phyloP scores from a whole-genome alignment of 2,797 vertebrate species.

The Poecile montanus region DNA sequence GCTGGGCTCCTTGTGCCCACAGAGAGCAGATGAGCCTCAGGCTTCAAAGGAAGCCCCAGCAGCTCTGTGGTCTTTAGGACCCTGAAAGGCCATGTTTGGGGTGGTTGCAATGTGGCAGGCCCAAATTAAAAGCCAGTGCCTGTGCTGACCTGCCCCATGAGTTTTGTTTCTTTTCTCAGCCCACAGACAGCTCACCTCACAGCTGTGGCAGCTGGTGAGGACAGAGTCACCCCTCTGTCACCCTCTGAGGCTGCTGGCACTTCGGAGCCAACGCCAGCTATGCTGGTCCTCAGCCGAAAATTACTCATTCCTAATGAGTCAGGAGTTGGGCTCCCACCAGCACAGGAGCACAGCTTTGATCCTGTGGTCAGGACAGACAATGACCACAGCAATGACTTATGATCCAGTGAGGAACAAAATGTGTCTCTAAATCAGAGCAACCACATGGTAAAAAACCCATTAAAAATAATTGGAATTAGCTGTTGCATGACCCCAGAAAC shows the following conservation, averaged over 20 bases:
- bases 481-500: neutral
- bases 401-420: neutral
- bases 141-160: neutral
- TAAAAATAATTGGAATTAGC: neutral
- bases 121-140: neutral
- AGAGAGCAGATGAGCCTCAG: neutral
- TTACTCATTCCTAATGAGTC: neutral
- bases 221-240: accelerated
- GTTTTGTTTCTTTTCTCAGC: neutral
- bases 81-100: neutral
- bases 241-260: accelerated
- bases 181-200: neutral
- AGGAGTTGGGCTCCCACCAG: neutral
- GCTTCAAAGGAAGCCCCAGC: neutral
- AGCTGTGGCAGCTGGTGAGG: neutral
- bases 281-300: neutral
- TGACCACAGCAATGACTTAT: neutral
- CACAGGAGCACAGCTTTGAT: neutral
- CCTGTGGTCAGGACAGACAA: neutral
- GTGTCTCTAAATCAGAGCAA: neutral
- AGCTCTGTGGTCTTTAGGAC: neutral
- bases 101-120: neutral
- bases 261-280: accelerated
- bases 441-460: neutral
- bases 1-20: neutral